phyloP scores from a whole-genome alignment of 2,888 invertebrate genomes.

The Ctena decussata region DNA sequence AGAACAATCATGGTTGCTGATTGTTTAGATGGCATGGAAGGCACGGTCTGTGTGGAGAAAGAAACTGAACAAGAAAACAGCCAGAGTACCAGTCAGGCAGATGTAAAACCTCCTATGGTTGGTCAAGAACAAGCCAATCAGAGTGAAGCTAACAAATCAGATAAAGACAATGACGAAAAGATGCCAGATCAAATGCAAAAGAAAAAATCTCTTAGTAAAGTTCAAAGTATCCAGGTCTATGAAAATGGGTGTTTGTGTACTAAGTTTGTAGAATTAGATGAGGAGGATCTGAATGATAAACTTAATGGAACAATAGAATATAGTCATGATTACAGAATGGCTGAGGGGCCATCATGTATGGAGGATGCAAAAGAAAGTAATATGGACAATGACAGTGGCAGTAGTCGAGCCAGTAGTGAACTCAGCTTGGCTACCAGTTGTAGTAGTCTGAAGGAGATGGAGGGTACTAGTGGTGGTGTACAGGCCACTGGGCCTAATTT shows the following conservation, averaged over 20 bases:
- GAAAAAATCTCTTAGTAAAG: conserved; percentile 29
- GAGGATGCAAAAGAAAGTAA: neutral
- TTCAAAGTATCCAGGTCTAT: conserved; percentile 70
- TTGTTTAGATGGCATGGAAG: conserved; percentile 86
- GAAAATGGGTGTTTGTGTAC: conserved; percentile 68
- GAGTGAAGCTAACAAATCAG: neutral
- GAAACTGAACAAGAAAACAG: conserved; percentile 17
- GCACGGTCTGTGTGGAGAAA: conserved; percentile 9
- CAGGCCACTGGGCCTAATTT: neutral
- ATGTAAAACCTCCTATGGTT: conserved; percentile 40
- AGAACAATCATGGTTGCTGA: conserved; percentile 93
- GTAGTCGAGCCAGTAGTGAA: conserved; percentile 5
- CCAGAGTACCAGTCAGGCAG: conserved; percentile 21
- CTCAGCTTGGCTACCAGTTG: neutral
- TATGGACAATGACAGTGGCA: neutral
- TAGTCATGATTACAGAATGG: conserved; percentile 71
- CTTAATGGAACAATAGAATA: conserved; percentile 75
- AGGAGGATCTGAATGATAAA: conserved; percentile 55
- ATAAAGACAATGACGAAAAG: conserved; percentile 26
- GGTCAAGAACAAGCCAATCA: conserved; percentile 47
- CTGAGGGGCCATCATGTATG: conserved; percentile 41
- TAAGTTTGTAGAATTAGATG: conserved; percentile 70
- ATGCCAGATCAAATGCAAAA: conserved; percentile 33
- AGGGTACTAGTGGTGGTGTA: neutral
- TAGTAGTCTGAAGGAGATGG: neutral